Evolutionary conservation across 2,113 vertebrate species (phyloP).

Genomic region (Aegotheles bennettii): DNA sequence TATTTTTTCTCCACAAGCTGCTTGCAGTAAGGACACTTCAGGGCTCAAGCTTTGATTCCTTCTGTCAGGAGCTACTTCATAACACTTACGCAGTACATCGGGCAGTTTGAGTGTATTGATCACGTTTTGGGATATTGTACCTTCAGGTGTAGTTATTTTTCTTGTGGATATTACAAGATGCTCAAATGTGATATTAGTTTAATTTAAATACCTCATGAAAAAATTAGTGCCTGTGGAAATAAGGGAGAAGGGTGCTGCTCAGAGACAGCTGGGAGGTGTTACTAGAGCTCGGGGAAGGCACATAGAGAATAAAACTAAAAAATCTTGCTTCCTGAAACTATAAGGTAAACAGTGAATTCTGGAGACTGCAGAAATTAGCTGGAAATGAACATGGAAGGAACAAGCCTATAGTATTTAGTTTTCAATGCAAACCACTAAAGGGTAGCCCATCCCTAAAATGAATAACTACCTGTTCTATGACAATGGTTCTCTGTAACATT

Average conservation of each 20-base stretch:
- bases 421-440: neutral
- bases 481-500: slow-evolving; percentile 36
- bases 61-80: neutral
- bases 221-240: neutral
- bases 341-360: neutral
- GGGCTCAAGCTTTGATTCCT: neutral
- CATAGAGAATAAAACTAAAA: neutral
- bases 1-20: neutral
- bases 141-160: neutral
- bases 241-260: neutral
- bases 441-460: neutral
- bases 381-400: neutral
- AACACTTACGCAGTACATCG: rapidly evolving
- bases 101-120: neutral
- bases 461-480: slow-evolving; percentile 12
- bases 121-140: neutral
- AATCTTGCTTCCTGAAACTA: neutral
- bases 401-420: neutral
- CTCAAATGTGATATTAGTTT: neutral
- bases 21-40: neutral
- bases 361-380: neutral
- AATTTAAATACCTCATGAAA: neutral
- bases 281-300: neutral
- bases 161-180: neutral
- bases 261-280: neutral